These are phyloP conservation scores for Scaptomyza flava DNA, from an alignment of 2,888 invertebrate genomes.

Conservation along the genomic window DNA sequence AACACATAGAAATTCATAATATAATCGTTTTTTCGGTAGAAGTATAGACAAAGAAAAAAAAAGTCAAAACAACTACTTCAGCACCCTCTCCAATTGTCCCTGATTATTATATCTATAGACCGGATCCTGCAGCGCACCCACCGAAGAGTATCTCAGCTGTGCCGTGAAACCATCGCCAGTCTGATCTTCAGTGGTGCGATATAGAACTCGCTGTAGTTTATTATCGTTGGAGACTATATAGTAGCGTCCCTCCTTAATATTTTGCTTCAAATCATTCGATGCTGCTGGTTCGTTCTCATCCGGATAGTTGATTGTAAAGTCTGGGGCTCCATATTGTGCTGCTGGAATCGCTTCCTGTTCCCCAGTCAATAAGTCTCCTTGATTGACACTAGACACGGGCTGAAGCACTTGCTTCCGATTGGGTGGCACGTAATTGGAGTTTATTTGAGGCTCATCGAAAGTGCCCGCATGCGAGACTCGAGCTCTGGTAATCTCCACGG, in stretches of 20 bases:
- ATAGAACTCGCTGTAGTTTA: constrained; percentile 82
- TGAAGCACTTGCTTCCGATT: constrained; percentile 39
- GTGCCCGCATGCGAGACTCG: constrained; percentile 80
- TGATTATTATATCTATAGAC: constrained; percentile 83
- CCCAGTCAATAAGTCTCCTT: constrained; percentile 10
- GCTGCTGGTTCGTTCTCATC: constrained; percentile 46
- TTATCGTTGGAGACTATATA: constrained; percentile 83
- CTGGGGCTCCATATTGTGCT: constrained; percentile 69
- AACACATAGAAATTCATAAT: no score
- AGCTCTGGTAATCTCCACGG: constrained; percentile 75
- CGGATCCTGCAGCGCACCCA: constrained; percentile 83
- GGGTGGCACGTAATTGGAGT: constrained; percentile 70
- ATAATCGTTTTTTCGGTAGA: no score
- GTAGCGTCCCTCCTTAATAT: constrained; percentile 80
- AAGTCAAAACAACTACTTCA: constrained; percentile 61
- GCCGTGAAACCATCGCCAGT: constrained; percentile 82
- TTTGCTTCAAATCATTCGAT: constrained; percentile 12
- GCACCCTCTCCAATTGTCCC: constrained; percentile 82
- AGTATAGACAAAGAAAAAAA: no score
- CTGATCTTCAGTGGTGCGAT: constrained; percentile 79
- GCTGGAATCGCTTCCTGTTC: constrained; percentile 35
- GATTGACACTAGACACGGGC: constrained; percentile 22
- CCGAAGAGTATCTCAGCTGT: constrained; percentile 82
- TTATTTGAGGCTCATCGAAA: constrained; percentile 53
- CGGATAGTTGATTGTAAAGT: constrained; percentile 64